A percentile compares a stretch with the other conserved stretches of the same genome.
phyloP scores from a whole-genome alignment of 2,888 invertebrate species.

The Itoplectis maculator region DNA sequence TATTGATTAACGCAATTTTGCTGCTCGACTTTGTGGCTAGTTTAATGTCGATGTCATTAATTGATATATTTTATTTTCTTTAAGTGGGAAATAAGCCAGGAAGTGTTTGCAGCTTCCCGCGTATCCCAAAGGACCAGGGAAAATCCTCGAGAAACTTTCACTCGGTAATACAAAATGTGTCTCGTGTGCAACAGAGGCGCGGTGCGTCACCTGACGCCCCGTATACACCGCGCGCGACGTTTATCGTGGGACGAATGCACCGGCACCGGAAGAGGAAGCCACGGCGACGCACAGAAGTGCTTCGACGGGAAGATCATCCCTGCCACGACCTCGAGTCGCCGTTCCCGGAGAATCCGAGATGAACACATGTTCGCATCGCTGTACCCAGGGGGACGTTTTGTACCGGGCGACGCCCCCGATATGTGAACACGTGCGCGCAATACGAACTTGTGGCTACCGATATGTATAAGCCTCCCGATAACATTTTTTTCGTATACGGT shows the following conservation, averaged over 20 bases:
- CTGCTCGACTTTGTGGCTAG: too few species aligned
- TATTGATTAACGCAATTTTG: too few species aligned
- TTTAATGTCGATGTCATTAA: too few species aligned
- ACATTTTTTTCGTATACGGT: conserved; percentile 17
- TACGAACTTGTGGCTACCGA: conserved; percentile 42
- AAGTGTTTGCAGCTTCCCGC: too few species aligned
- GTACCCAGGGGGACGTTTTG: background rate
- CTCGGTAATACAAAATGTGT: background rate
- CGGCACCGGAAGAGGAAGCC: conserved; percentile 66
- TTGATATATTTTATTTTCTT: too few species aligned
- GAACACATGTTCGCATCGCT: conserved; percentile 60
- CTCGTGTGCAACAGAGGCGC: background rate
- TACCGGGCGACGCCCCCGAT: background rate
- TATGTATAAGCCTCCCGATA: conserved; percentile 22
- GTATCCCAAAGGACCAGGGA: background rate
- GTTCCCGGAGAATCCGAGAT: conserved; percentile 9
- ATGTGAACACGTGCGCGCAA: conserved; percentile 57
- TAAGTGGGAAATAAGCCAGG: too few species aligned
- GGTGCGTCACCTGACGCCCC: conserved; percentile 62
- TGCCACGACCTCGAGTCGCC: conserved; percentile 35
- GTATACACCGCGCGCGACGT: background rate
- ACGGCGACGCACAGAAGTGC: conserved; percentile 34
- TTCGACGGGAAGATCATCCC: conserved; percentile 45
- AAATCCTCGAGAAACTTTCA: background rate
- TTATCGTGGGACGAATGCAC: conserved; percentile 57